Evolutionary conservation across 2,888 invertebrate genomes (phyloP).

Genomic region (Caenorhabditis sp.): DNA sequence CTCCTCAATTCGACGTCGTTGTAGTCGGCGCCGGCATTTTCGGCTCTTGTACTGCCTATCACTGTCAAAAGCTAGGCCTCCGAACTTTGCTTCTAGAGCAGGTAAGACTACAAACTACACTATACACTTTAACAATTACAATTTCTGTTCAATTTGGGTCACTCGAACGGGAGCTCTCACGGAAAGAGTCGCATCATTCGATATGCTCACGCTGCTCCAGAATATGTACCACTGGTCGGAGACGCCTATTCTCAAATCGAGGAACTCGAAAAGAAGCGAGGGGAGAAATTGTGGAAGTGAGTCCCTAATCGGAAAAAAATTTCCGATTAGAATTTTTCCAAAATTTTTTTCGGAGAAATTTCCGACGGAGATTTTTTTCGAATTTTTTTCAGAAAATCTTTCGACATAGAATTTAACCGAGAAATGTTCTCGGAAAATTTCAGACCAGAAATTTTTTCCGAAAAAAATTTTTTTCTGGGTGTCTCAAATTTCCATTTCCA

Average conservation of each 20-base stretch:
- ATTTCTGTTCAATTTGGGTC: too few relatives aligned
- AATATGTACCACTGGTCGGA: conserved; percentile 74
- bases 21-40: conserved; percentile 6
- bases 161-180: conserved; percentile 79
- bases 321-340: not conserved
- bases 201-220: conserved; percentile 74
- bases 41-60: not conserved
- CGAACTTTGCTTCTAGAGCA: conserved; percentile 1
- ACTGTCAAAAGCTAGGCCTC: not conserved
- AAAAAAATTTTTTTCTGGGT: too few relatives aligned
- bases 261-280: conserved; percentile 67
- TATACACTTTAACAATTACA: too few relatives aligned
- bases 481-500: conserved; percentile 42
- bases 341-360: not conserved
- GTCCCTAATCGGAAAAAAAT: not conserved
- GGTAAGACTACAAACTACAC: not conserved
- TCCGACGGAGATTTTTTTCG: too few relatives aligned
- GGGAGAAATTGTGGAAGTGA: not conserved
- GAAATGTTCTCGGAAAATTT: too few relatives aligned
- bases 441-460: too few relatives aligned
- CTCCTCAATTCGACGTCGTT: not conserved
- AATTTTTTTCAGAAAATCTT: too few relatives aligned
- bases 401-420: too few relatives aligned
- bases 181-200: conserved; percentile 81
- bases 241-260: conserved; percentile 72